Evolutionary conservation across 92 coral and sea anemone species (phyloP), one percentile per base, ranked within the genome.

Genomic region (Heliopora coerulea): DNA sequence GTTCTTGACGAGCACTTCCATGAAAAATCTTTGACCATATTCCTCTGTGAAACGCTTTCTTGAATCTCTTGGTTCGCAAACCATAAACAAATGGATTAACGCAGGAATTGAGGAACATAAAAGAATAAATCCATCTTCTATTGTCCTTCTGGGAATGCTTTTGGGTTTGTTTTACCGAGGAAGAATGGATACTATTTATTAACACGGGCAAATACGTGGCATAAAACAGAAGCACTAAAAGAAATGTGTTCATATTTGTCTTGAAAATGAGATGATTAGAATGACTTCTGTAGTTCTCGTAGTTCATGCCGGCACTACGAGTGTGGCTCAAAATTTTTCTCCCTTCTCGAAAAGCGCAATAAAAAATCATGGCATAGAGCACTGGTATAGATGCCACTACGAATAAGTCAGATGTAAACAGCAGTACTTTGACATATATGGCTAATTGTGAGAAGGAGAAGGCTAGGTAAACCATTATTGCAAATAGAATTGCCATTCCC

Each of bases 141-240:
- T n/a, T n/a, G n/a, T n/a, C n/a, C n/a, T n/a, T n/a, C n/a, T n/a
- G n/a, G n/a, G n/a, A n/a, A n/a, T n/a, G n/a, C n/a, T n/a, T n/a
- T n/a, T n/a, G n/a, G n/a, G n/a, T n/a, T n/a, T n/a, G 14, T 18
- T 44, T n/a, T 19, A 15, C 21, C 3, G 4, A 0, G 48, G 37
- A 37, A 67, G 37, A n/a, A 59, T 67, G 59, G 24, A 59, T 27
- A 21, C 44, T 67, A 49, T 67, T 44, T 17, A 67, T 67, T 13
- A 67, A 30, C 2, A 29, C 39, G 18, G 74, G 74, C 18, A 67
- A 67, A 27, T 44, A 44, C 11, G 74, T 67, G 13, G 74, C 40
- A 21, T 67, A 67, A 29, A 44, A 67, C 41, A 67, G 48, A 13
- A 42, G 48, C 49, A 67, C 74, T 0, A 67, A 27, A 27, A 48